Evolutionary conservation across 1,140 invertebrate genomes (phyloP).

Genomic region (Micrasema longulum): DNA sequence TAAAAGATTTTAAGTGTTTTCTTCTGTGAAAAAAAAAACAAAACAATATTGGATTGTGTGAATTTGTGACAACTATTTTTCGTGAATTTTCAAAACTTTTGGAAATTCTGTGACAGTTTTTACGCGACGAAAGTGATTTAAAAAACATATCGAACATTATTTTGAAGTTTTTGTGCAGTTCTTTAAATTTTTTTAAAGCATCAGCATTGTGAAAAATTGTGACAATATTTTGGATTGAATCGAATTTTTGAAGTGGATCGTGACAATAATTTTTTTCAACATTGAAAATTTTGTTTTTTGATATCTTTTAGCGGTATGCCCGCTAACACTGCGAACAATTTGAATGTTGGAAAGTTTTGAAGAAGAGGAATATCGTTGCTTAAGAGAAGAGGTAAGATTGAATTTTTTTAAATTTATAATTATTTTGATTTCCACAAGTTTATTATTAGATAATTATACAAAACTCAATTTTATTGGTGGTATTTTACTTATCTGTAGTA

Average conservation of each 20-base stretch:
- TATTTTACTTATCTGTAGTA: too few species aligned
- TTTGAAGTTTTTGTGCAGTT: background rate
- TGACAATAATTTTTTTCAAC: too few species aligned
- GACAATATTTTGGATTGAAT: background rate
- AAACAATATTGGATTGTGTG: background rate
- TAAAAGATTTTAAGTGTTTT: too few species aligned
- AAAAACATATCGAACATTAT: too few species aligned
- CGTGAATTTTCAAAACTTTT: background rate
- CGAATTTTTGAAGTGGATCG: too few species aligned
- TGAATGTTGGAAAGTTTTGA: conserved; percentile 33
- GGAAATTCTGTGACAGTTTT: background rate
- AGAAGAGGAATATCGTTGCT: conserved; percentile 17
- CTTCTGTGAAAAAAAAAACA: conserved; percentile 7
- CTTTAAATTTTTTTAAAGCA: background rate
- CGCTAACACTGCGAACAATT: conserved; percentile 26
- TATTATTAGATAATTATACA: too few species aligned
- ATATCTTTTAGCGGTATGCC: conserved; percentile 17
- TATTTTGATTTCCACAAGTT: too few species aligned
- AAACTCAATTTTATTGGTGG: too few species aligned
- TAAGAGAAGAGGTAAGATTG: conserved; percentile 29
- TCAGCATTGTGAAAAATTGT: too few species aligned
- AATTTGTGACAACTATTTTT: background rate
- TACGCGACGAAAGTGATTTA: too few species aligned
- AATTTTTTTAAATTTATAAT: too few species aligned
- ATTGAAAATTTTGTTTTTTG: too few species aligned